phyloP scores from a whole-genome alignment of 2,888 invertebrate species.

The Drosophila recens region DNA sequence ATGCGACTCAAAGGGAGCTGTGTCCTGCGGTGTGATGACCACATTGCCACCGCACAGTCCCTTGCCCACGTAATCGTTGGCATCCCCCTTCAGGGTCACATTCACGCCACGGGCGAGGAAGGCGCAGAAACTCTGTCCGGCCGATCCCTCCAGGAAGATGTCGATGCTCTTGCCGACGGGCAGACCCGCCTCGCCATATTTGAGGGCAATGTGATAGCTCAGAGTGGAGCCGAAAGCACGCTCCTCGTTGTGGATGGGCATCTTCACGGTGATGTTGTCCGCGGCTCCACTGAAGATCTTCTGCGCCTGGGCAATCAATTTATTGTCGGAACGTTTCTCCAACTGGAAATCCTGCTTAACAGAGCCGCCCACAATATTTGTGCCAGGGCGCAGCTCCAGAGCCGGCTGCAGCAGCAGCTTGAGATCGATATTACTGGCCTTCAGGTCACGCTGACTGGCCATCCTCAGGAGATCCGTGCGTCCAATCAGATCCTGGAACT shows the following conservation, averaged over 20 bases:
- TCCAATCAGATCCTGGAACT: slow-evolving; percentile 96
- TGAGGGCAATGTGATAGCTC: slow-evolving; percentile 97
- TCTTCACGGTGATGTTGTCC: slow-evolving; percentile 89
- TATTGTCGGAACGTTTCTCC: slow-evolving; percentile 94
- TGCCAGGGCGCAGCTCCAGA: slow-evolving; percentile 94
- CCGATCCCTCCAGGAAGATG: slow-evolving; percentile 95
- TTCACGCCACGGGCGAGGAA: slow-evolving; percentile 96
- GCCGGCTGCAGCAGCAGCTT: slow-evolving; percentile 95
- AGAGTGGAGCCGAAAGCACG: slow-evolving; percentile 97
- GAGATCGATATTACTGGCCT: slow-evolving; percentile 94
- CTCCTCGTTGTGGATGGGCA: slow-evolving; percentile 95
- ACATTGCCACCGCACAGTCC: slow-evolving; percentile 98
- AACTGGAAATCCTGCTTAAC: slow-evolving; percentile 93
- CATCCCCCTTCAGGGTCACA: slow-evolving; percentile 97
- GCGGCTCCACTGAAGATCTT: slow-evolving; percentile 91
- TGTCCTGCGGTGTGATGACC: slow-evolving; percentile 95
- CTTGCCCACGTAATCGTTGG: slow-evolving; percentile 99
- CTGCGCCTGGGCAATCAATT: slow-evolving; percentile 90
- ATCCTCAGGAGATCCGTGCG: slow-evolving; percentile 95
- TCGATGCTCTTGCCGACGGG: slow-evolving; percentile 91
- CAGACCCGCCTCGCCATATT: slow-evolving; percentile 94
- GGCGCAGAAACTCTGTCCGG: slow-evolving; percentile 99
- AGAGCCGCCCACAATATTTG: slow-evolving; percentile 95
- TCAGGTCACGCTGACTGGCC: slow-evolving; percentile 90
- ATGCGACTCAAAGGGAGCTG: slow-evolving; percentile 94